Conservation (phyloP, 1,140 invertebrate species). For the Penaeus chinensis region DNA sequence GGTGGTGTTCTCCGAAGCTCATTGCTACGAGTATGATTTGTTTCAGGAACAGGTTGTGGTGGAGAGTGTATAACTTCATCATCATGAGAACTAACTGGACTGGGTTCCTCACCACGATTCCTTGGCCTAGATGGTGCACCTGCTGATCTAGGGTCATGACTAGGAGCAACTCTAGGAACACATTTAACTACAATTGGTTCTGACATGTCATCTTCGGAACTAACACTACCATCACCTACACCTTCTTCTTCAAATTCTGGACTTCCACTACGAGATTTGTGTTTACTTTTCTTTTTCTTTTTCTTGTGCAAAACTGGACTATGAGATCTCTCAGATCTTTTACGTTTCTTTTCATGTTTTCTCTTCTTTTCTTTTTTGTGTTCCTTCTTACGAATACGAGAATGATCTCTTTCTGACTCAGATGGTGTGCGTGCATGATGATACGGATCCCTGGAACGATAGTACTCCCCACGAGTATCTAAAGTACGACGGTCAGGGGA, state of each 20-base stretch:
- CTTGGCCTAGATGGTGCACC: constrained; percentile 49
- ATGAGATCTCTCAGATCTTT: constrained; percentile 57
- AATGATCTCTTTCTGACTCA: constrained; percentile 58
- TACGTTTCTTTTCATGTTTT: constrained; percentile 61
- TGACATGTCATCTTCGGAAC: constrained; percentile 56
- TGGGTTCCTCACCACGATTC: constrained; percentile 52
- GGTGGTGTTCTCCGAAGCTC: constrained; percentile 43
- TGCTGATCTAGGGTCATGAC: constrained; percentile 53
- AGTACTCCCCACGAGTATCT: constrained; percentile 59
- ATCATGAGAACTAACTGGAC: constrained; percentile 56
- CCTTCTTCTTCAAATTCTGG: constrained; percentile 51
- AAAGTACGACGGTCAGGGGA: constrained; percentile 60
- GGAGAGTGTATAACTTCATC: constrained; percentile 38
- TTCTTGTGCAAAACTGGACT: constrained; percentile 61
- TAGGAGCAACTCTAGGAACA: constrained; percentile 48
- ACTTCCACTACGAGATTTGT: constrained; percentile 61
- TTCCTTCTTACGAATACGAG: constrained; percentile 57
- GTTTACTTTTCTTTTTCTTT: constrained; percentile 64
- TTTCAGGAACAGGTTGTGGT: constrained; percentile 45
- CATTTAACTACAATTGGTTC: constrained; percentile 48
- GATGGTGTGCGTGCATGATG: constrained; percentile 55
- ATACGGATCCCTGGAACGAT: constrained; percentile 56
- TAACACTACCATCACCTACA: constrained; percentile 33
- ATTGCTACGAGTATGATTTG: constrained; percentile 46
- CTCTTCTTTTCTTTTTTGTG: constrained; percentile 63